These are phyloP conservation scores for Protaetia brevitarsis DNA, from an alignment of 1,140 invertebrate genomes.

Conservation along the genomic window DNA sequence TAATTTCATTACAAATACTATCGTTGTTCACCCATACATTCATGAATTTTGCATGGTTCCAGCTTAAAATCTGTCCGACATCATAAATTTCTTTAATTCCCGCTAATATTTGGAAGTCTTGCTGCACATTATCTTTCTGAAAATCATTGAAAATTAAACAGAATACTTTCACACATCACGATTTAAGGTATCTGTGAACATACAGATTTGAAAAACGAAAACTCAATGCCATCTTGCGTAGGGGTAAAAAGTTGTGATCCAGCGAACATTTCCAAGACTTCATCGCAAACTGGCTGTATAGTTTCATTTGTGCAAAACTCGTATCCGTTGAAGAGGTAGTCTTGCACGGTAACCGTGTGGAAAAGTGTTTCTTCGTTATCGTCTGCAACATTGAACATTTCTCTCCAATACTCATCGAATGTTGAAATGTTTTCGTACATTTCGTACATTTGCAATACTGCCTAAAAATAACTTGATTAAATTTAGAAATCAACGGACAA, in stretches of 20 bases:
- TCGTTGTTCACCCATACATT: neutral
- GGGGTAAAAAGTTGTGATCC: neutral
- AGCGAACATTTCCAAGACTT: neutral
- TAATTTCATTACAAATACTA: neutral
- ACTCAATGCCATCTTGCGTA: neutral
- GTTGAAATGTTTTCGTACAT: neutral
- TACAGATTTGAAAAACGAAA: neutral
- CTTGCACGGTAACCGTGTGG: neutral
- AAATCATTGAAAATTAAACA: neutral
- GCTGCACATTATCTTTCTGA: neutral
- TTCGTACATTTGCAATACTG: neutral
- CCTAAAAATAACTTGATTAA: slow-evolving; percentile 2
- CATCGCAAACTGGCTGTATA: neutral
- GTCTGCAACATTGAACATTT: neutral
- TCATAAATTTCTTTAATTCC: neutral
- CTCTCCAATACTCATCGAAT: neutral
- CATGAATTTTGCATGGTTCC: neutral
- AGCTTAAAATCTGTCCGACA: neutral
- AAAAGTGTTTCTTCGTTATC: neutral
- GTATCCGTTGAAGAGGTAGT: neutral
- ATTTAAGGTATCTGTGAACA: neutral
- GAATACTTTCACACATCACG: neutral
- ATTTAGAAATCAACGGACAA: neutral
- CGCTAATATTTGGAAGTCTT: neutral
- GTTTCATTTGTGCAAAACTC: neutral